Conservation (phyloP, 2,797 vertebrate genomes). For the Anguilla anguilla region DNA sequence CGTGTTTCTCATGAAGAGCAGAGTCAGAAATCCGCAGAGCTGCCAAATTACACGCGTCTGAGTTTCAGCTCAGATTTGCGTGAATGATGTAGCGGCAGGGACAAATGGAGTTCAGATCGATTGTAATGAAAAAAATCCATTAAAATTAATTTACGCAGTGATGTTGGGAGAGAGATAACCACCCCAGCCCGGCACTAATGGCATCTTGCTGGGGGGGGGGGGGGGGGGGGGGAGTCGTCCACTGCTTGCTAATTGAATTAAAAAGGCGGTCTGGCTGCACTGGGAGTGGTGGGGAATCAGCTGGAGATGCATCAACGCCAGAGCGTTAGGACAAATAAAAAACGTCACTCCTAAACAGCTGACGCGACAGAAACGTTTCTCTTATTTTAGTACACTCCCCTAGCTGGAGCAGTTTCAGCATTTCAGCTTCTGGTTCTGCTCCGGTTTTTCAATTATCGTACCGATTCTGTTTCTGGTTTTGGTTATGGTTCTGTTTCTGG, state of each 20-base stretch:
- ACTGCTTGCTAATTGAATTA: neutral
- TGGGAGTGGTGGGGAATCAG: neutral
- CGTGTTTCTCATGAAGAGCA: too few species aligned
- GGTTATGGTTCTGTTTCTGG: too few species aligned
- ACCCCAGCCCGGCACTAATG: neutral
- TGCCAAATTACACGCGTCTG: neutral
- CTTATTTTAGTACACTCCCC: neutral
- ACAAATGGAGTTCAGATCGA: neutral
- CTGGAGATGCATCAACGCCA: neutral
- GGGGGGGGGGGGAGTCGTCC: neutral
- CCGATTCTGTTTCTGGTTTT: too few species aligned
- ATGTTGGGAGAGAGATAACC: neutral
- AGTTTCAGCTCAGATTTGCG: neutral
- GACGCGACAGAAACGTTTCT: neutral
- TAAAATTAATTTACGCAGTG: neutral
- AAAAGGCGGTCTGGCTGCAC: neutral
- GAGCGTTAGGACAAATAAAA: neutral
- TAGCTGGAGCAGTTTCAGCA: too few species aligned
- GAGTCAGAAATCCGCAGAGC: too few species aligned
- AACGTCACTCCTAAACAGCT: neutral
- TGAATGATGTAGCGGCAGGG: neutral
- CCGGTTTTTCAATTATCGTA: too few species aligned
- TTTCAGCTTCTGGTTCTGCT: too few species aligned
- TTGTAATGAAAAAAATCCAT: constrained; percentile 14
- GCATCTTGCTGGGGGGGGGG: neutral